These are phyloP conservation scores for Hybos culiciformis DNA, from an alignment of 2,888 invertebrate genomes.

Conservation along the genomic window DNA sequence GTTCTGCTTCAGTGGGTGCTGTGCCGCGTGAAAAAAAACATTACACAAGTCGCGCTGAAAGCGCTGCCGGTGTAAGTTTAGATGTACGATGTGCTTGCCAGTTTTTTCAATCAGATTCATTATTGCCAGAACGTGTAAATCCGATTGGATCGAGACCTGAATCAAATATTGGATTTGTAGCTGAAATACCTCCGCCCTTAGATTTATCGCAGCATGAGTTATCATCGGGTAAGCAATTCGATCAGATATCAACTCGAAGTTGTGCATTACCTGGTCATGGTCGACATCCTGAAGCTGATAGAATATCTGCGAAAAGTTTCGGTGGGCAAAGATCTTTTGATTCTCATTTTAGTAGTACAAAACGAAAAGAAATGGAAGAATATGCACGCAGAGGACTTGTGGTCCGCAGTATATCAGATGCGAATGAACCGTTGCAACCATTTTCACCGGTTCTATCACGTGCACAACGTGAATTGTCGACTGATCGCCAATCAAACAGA, in stretches of 20 bases:
- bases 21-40: slow-evolving; percentile 46
- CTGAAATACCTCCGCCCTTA: slow-evolving; percentile 31
- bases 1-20: slow-evolving; percentile 57
- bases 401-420: slow-evolving; percentile 30
- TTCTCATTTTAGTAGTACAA: slow-evolving; percentile 17
- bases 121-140: slow-evolving; percentile 62
- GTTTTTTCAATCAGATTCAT: slow-evolving; percentile 66
- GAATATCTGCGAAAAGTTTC: slow-evolving; percentile 19
- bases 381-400: slow-evolving; percentile 28
- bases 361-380: slow-evolving; percentile 27
- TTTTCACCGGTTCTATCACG: slow-evolving; percentile 4
- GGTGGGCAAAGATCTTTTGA: slow-evolving; percentile 17
- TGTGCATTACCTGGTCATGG: slow-evolving; percentile 19
- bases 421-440: slow-evolving; percentile 19
- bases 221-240: slow-evolving; percentile 17
- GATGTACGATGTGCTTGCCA: slow-evolving; percentile 79
- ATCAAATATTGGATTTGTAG: slow-evolving; percentile 39
- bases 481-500: slow-evolving; percentile 25
- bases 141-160: slow-evolving; percentile 49
- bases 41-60: slow-evolving; percentile 56
- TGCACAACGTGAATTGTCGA: slow-evolving; percentile 25
- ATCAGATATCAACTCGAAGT: slow-evolving; percentile 24
- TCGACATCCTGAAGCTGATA: slow-evolving; percentile 17
- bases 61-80: slow-evolving; percentile 55
- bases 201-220: slow-evolving; percentile 22